Percentiles rank a stretch among this genome's conserved stretches.
phyloP scores from a whole-genome alignment of 2,797 vertebrate species.

The Pseudocheirus occidentalis region DNA sequence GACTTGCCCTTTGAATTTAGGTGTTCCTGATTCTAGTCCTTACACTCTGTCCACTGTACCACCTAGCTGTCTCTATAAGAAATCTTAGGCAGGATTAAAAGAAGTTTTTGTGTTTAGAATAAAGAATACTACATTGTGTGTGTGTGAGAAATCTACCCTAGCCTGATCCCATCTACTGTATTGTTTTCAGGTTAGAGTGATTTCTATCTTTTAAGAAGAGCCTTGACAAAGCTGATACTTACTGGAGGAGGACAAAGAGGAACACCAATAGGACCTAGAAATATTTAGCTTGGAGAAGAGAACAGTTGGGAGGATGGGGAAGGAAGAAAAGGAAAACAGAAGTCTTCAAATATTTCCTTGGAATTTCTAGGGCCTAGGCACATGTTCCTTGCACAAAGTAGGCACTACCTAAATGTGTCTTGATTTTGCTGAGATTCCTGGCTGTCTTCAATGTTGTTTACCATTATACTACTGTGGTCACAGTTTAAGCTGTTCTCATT shows the following conservation, averaged over 20 bases:
- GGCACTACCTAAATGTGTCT: not conserved
- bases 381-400: not conserved
- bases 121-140: no score
- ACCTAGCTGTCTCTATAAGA: no score
- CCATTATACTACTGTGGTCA: not conserved
- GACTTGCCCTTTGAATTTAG: no score
- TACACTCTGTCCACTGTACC: no score
- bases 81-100: no score
- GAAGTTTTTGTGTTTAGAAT: no score
- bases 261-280: not conserved
- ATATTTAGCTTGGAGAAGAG: not conserved
- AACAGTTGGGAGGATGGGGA: fast-evolving
- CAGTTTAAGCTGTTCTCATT: not conserved
- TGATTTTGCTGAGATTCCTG: not conserved
- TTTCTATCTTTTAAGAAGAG: not conserved
- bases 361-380: not conserved
- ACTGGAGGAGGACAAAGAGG: not conserved
- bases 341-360: not conserved
- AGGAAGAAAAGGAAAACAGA: not conserved
- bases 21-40: no score
- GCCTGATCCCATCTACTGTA: not conserved
- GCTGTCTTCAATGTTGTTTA: not conserved
- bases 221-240: not conserved
- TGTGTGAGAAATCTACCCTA: no score
- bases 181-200: not conserved